phyloP scores from a whole-genome alignment of 2,113 vertebrate species.

The Calonectris borealis region DNA sequence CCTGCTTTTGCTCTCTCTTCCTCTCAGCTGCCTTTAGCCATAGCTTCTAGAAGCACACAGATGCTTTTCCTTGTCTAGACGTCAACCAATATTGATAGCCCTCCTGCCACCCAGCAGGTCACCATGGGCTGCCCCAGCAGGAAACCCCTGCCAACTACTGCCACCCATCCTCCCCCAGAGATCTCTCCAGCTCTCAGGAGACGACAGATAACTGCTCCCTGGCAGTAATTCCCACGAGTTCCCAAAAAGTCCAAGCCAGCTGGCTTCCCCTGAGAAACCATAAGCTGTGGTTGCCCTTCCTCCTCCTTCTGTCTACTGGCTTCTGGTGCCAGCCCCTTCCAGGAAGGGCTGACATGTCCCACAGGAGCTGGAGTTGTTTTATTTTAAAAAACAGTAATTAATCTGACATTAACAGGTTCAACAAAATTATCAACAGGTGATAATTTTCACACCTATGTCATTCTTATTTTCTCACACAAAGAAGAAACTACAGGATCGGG shows the following conservation, averaged over 20 bases:
- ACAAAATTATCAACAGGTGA: neutral
- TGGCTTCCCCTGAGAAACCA: neutral
- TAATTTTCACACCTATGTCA: neutral
- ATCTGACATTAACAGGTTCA: neutral
- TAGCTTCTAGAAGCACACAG: neutral
- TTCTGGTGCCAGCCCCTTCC: neutral
- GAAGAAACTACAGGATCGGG: neutral
- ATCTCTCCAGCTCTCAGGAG: neutral
- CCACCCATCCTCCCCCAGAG: no score
- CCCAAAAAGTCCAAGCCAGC: neutral
- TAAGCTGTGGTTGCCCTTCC: neutral
- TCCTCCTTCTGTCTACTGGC: neutral
- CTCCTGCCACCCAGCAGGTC: no score
- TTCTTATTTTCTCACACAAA: neutral
- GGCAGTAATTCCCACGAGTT: neutral
- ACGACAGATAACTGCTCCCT: neutral
- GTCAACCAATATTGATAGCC: rapidly evolving
- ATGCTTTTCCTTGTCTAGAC: neutral
- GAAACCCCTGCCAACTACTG: rapidly evolving
- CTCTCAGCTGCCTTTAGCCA: neutral
- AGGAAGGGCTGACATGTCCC: neutral
- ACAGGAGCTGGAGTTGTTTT: neutral
- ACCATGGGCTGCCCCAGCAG: neutral
- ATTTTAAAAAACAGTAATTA: neutral
- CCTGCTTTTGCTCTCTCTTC: neutral